These are phyloP conservation scores for Frieseomelitta varia DNA, from an alignment of 1,140 invertebrate species.

Conservation along the genomic window DNA sequence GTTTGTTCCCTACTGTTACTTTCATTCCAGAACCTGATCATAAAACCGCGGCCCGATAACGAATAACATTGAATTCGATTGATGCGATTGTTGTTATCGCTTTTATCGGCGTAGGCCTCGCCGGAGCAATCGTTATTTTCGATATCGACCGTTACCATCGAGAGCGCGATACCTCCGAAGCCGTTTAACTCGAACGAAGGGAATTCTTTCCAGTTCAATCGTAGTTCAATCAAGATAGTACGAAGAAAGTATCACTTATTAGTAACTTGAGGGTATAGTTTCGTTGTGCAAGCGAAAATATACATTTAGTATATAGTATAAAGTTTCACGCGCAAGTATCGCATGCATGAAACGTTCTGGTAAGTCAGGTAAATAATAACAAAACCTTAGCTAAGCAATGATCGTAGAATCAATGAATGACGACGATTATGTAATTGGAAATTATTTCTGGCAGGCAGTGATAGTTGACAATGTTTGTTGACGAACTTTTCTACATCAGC, in stretches of 20 bases:
- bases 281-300: neutral
- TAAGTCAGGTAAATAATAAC: neutral
- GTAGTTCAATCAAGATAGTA: neutral
- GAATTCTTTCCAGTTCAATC: neutral
- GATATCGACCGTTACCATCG: conserved; percentile 19
- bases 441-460: too few relatives aligned
- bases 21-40: conserved; percentile 31
- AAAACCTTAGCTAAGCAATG: too few relatives aligned
- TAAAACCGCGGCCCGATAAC: conserved; percentile 53
- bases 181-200: neutral
- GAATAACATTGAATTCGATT: conserved; percentile 59
- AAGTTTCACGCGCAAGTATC: neutral
- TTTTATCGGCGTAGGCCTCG: conserved; percentile 45
- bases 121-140: conserved; percentile 33
- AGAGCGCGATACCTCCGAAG: neutral
- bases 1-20: conserved; percentile 29
- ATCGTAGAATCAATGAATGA: too few relatives aligned
- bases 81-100: conserved; percentile 61
- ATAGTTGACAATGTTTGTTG: neutral
- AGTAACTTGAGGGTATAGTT: neutral
- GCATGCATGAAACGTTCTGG: neutral
- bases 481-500: neutral
- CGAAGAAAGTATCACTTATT: neutral
- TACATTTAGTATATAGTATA: neutral
- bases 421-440: too few relatives aligned